A percentile compares a stretch with the other conserved stretches of the same genome.
Conservation (phyloP, 2,113 vertebrate species). For the Peucedramus taeniatus region DNA sequence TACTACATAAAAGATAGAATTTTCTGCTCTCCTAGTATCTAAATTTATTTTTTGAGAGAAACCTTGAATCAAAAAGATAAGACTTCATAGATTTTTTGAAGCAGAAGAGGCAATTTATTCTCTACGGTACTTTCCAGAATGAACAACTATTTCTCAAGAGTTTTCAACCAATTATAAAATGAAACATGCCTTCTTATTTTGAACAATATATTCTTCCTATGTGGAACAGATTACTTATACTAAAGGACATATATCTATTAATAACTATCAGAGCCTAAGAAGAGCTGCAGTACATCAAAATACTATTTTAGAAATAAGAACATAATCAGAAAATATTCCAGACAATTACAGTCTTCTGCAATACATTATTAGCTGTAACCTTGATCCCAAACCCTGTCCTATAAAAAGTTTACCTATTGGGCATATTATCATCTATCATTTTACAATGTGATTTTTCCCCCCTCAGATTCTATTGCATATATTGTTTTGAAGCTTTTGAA, state of each 20-base stretch:
- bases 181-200: conserved; percentile 56
- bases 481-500: conserved; percentile 45
- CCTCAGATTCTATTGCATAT: background rate
- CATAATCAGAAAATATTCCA: conserved; percentile 32
- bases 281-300: conserved; percentile 14
- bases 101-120: conserved; percentile 38
- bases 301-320: background rate
- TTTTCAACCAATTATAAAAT: conserved; percentile 57
- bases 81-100: conserved; percentile 37
- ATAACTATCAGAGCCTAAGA: background rate
- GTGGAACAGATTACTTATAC: conserved; percentile 27
- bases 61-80: conserved; percentile 44
- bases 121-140: conserved; percentile 1
- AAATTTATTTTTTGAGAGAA: conserved; percentile 15
- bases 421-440: background rate
- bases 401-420: conserved; percentile 8
- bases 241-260: conserved; percentile 29
- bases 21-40: background rate
- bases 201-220: conserved; percentile 24
- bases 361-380: background rate
- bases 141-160: conserved; percentile 47
- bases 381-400: background rate
- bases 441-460: background rate
- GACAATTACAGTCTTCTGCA: background rate
- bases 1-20: conserved; percentile 1